Conservation (phyloP, 2,797 vertebrate species). For the Melanotaenia boesemani region DNA sequence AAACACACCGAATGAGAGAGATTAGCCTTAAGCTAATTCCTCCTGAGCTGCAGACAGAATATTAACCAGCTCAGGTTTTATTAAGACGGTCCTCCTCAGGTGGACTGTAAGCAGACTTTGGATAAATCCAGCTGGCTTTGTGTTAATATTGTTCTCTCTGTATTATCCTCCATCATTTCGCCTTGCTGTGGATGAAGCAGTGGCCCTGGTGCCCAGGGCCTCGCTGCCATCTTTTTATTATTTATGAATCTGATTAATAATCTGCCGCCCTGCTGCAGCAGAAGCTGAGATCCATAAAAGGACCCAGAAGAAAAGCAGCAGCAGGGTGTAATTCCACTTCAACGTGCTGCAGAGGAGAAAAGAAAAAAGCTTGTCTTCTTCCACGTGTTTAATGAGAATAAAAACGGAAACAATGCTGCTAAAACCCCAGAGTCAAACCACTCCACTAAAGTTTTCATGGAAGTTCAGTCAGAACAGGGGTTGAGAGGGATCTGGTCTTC, state of each 20-base stretch:
- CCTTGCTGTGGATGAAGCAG: conserved; percentile 52
- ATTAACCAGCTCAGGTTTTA: conserved; percentile 46
- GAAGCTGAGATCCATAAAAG: conserved; percentile 69
- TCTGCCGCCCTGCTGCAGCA: conserved; percentile 59
- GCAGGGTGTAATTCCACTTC: conserved; percentile 65
- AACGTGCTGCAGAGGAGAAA: conserved; percentile 46
- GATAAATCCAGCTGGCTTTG: conserved; percentile 61
- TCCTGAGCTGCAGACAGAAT: conserved; percentile 33
- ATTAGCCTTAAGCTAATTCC: conserved; percentile 61
- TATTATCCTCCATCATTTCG: conserved; percentile 58
- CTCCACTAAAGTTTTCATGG: conserved; percentile 62
- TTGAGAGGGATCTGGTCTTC: too few relatives aligned
- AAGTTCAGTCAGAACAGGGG: conserved; percentile 25
- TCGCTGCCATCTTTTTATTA: conserved; percentile 77
- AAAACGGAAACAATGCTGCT: conserved; percentile 53
- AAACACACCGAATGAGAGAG: conserved; percentile 45
- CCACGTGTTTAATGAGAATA: conserved; percentile 67
- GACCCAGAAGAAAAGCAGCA: conserved; percentile 59
- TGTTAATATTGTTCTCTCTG: conserved; percentile 70
- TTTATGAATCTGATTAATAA: conserved; percentile 84
- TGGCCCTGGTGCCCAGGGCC: conserved; percentile 56
- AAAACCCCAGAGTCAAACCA: conserved; percentile 42
- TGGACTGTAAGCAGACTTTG: conserved; percentile 52
- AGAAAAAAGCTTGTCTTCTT: conserved; percentile 57
- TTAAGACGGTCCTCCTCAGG: conserved; percentile 29